Evolutionary conservation across 2,888 invertebrate species (phyloP).

Genomic region (Pseudococcus longispinus): DNA sequence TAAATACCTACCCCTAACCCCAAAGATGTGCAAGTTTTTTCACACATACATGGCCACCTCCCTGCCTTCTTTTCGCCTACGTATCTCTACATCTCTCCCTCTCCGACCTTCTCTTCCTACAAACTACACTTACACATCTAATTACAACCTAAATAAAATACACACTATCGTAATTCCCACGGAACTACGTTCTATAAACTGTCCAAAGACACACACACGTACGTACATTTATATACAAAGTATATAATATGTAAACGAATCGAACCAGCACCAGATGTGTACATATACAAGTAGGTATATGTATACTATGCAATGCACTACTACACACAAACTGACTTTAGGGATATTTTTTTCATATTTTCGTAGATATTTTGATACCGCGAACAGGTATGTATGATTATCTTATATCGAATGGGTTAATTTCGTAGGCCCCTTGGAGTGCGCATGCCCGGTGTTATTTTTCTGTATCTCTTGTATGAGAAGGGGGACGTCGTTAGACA

Average conservation of each 20-base stretch:
- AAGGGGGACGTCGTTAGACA: conserved; percentile 3
- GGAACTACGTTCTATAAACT: background rate
- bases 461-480: background rate
- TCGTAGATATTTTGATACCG: background rate
- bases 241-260: background rate
- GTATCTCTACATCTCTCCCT: background rate
- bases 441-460: background rate
- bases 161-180: conserved; percentile 13
- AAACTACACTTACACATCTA: conserved; percentile 17
- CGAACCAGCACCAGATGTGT: background rate
- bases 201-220: background rate
- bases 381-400: background rate
- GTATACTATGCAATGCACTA: background rate
- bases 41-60: background rate
- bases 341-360: background rate
- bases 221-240: background rate
- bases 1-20: background rate
- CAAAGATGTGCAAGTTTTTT: background rate
- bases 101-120: background rate
- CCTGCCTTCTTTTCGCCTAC: background rate
- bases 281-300: background rate
- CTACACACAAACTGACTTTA: background rate
- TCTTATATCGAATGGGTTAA: background rate
- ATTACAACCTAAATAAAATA: conserved; percentile 10
- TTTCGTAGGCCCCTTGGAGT: background rate